These are phyloP conservation scores for Parnassius orleans DNA, from an alignment of 2,888 invertebrate genomes.

Conservation along the genomic window DNA sequence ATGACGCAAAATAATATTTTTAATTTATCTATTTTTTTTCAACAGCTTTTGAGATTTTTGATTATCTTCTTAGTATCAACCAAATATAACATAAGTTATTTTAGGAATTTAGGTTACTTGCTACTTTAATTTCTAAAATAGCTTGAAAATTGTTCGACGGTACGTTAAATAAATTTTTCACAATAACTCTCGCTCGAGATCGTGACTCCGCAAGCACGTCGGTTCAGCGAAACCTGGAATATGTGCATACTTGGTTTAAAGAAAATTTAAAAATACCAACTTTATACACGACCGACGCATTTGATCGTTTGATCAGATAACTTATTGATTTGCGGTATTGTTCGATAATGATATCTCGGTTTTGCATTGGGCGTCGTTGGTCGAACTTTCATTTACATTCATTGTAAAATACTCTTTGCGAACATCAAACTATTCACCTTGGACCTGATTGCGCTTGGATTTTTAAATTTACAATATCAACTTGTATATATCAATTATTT, in stretches of 20 bases:
- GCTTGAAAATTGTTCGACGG: conserved; percentile 41
- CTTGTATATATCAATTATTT: conserved; percentile 26
- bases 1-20: conserved; percentile 4
- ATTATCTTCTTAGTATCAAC: conserved; percentile 29
- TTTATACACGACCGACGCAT: conserved; percentile 17
- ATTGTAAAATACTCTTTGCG: conserved; percentile 24
- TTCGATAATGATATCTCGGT: conserved; percentile 52
- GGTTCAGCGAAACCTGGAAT: conserved; percentile 18
- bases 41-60: conserved; percentile 35
- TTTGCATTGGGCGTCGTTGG: conserved; percentile 37
- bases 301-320: conserved; percentile 34
- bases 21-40: conserved; percentile 27
- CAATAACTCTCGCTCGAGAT: conserved; percentile 32
- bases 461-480: conserved; percentile 7
- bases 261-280: conserved; percentile 21
- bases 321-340: conserved; percentile 60
- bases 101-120: no score
- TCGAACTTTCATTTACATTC: conserved; percentile 38
- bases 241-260: conserved; percentile 5
- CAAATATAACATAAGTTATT: conserved; percentile 24
- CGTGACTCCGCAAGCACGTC: conserved; percentile 35
- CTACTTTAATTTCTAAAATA: conserved; percentile 47
- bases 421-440: conserved; percentile 17
- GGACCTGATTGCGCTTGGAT: conserved; percentile 6
- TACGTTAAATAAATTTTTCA: conserved; percentile 43